These are phyloP conservation scores for Parambassis ranga DNA, from an alignment of 2,797 vertebrate genomes.

Conservation along the genomic window DNA sequence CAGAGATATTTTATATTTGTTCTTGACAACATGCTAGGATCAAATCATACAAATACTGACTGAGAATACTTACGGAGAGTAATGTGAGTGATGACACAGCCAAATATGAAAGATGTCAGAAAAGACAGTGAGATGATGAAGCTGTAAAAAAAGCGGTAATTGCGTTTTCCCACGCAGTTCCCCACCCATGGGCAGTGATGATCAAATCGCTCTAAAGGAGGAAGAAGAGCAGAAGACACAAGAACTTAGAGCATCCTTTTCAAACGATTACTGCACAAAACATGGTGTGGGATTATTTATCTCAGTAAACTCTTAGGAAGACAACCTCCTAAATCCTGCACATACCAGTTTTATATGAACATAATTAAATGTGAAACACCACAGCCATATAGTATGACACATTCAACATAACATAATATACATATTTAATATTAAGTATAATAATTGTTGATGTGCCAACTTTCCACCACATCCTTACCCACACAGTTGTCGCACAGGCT, in stretches of 20 bases:
- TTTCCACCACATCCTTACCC: constrained; percentile 78
- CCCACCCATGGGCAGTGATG: constrained; percentile 99
- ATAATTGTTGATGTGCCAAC: neutral
- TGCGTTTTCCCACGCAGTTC: constrained; percentile 95
- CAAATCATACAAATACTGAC: neutral
- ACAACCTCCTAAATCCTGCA: neutral
- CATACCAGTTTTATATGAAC: no score
- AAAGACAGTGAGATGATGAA: constrained; percentile 97
- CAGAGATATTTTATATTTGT: neutral
- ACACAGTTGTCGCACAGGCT: constrained; percentile 98
- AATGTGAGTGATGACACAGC: constrained; percentile 93
- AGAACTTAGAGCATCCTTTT: no score
- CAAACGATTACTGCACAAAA: neutral
- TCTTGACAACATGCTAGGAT: neutral
- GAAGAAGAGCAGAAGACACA: neutral
- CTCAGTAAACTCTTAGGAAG: neutral
- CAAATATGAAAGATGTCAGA: constrained; percentile 96
- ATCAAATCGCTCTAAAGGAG: constrained; percentile 89
- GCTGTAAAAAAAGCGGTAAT: constrained; percentile 97
- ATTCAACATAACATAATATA: no score
- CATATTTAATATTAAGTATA: no score
- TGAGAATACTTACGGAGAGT: constrained; percentile 86
- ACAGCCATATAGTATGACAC: no score
- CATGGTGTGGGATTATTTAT: no score
- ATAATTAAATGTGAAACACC: no score